These are phyloP conservation scores for Mormyrus hasselquistii DNA, from an alignment of 2,797 vertebrate genomes.

Conservation along the genomic window DNA sequence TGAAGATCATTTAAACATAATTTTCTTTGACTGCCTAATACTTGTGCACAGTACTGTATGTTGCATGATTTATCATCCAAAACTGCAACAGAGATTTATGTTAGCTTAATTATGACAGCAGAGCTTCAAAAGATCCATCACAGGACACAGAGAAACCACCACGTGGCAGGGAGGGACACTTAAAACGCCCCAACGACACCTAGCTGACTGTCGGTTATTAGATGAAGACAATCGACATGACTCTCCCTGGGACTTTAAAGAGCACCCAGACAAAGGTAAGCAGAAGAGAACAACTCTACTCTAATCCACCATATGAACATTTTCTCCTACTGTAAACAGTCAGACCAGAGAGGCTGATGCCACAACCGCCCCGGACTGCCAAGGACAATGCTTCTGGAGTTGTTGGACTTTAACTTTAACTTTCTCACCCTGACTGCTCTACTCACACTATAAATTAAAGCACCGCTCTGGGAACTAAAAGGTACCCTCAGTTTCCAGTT, in stretches of 20 bases:
- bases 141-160: neutral
- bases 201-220: neutral
- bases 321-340: neutral
- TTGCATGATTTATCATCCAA: neutral
- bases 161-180: neutral
- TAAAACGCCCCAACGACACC: neutral
- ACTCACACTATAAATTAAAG: neutral
- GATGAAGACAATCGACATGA: neutral
- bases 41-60: neutral
- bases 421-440: neutral
- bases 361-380: neutral
- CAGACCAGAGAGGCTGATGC: neutral
- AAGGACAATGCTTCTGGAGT: neutral
- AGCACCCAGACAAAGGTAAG: neutral
- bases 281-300: neutral
- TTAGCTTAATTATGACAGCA: neutral
- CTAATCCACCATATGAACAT: neutral
- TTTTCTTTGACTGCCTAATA: neutral
- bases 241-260: neutral
- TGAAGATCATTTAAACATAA: neutral
- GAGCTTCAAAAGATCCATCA: neutral
- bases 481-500: neutral
- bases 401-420: neutral
- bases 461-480: neutral
- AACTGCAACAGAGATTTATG: neutral